These are phyloP conservation scores for Hydractinia symbiolongicarpus DNA, from an alignment of 30 jellyfish, hydroid and myxozoan species.

Conservation along the genomic window DNA sequence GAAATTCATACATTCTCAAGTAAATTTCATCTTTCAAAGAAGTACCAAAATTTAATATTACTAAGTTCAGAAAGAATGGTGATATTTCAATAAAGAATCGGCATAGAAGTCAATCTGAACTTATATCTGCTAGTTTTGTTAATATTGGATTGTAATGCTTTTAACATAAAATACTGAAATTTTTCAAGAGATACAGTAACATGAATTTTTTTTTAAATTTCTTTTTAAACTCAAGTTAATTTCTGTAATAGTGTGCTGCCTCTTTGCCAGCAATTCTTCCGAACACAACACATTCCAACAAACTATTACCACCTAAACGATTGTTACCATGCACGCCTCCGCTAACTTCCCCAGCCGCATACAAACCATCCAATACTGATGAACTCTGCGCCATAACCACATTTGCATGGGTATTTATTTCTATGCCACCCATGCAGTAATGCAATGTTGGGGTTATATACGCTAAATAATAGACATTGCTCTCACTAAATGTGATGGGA, in stretches of 20 bases:
- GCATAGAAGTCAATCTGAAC: too few species aligned
- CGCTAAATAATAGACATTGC: conserved; percentile 1
- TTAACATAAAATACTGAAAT: too few species aligned
- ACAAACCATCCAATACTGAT: neutral
- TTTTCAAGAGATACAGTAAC: too few species aligned
- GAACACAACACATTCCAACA: conserved; percentile 3
- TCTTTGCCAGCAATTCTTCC: conserved; percentile 11
- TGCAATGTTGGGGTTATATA: conserved; percentile 8
- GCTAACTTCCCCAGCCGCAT: conserved; percentile 14
- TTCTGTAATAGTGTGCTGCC: neutral
- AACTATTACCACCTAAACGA: conserved; percentile 11
- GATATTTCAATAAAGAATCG: too few species aligned
- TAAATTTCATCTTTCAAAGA: too few species aligned
- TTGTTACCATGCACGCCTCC: conserved; percentile 12
- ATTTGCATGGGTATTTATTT: neutral
- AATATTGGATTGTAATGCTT: too few species aligned
- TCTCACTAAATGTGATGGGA: neutral
- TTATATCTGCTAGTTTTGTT: too few species aligned
- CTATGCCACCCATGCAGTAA: conserved; percentile 8
- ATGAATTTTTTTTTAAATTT: too few species aligned
- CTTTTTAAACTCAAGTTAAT: too few species aligned
- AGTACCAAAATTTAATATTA: too few species aligned
- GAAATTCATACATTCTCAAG: too few species aligned
- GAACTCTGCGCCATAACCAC: neutral
- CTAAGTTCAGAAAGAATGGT: too few species aligned